phyloP scores from a whole-genome alignment of 2,797 vertebrate genomes.

The Acomys russatus region DNA sequence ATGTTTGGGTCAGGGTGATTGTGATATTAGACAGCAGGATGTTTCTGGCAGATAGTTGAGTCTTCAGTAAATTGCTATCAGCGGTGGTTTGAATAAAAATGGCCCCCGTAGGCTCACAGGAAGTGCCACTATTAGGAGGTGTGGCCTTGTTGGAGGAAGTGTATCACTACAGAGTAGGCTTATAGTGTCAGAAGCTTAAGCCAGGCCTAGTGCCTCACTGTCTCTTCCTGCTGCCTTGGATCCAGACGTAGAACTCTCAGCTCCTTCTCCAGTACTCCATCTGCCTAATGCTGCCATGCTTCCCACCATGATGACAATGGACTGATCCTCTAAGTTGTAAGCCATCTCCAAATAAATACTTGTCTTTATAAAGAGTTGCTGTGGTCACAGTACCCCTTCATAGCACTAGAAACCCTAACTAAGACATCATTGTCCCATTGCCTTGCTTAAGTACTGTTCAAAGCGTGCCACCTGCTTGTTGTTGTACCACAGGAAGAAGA shows the following conservation, averaged over 20 bases:
- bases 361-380: background rate
- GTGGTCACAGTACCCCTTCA: background rate
- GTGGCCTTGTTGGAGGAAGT: background rate
- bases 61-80: conserved; percentile 1
- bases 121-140: background rate
- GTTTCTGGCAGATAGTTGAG: background rate
- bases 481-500: background rate
- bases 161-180: background rate
- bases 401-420: background rate
- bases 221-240: background rate
- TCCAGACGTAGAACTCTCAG: background rate
- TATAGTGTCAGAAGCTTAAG: background rate
- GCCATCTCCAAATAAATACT: background rate
- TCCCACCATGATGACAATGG: background rate
- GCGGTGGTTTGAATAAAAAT: background rate
- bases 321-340: background rate
- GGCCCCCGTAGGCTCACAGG: background rate
- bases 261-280: background rate
- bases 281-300: background rate
- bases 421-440: background rate
- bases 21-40: background rate
- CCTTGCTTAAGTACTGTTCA: background rate
- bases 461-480: background rate
- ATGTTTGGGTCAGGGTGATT: background rate
- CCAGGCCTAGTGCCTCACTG: background rate